Evolutionary conservation across 2,113 vertebrate genomes (phyloP).

Genomic region (Alces alces): DNA sequence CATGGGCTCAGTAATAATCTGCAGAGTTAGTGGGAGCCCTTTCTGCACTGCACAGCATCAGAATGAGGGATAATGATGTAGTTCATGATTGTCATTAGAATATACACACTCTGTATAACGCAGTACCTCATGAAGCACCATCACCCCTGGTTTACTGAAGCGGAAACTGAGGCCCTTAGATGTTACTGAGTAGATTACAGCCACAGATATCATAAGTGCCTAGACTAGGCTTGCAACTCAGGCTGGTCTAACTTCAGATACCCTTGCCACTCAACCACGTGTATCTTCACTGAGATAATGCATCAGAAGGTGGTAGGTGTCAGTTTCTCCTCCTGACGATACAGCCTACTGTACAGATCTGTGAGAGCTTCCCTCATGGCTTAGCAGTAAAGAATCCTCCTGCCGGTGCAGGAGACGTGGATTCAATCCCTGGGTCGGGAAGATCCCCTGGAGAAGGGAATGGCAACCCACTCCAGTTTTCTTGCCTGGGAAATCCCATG

Average conservation of each 20-base stretch:
- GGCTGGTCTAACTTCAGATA: neutral
- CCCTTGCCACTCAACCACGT: neutral
- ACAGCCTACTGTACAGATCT: neutral
- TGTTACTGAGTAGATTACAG: neutral
- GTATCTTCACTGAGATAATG: neutral
- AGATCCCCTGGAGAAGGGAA: neutral
- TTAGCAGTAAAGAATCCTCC: neutral
- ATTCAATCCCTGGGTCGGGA: neutral
- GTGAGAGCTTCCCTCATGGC: neutral
- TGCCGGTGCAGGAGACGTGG: neutral
- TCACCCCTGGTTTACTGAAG: neutral
- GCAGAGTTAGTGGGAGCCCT: neutral
- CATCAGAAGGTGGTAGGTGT: neutral
- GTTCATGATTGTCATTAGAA: neutral
- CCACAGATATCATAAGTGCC: neutral
- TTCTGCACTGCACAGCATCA: neutral
- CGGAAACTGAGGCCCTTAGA: neutral
- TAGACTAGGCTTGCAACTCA: neutral
- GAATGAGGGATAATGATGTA: neutral
- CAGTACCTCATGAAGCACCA: neutral
- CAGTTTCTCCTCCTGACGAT: neutral
- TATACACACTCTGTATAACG: neutral
- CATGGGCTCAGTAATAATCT: neutral
- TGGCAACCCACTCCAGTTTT: neutral
- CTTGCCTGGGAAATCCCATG: neutral